Conservation (phyloP, 2,113 vertebrate genomes). For the Nymphicus hollandicus region DNA sequence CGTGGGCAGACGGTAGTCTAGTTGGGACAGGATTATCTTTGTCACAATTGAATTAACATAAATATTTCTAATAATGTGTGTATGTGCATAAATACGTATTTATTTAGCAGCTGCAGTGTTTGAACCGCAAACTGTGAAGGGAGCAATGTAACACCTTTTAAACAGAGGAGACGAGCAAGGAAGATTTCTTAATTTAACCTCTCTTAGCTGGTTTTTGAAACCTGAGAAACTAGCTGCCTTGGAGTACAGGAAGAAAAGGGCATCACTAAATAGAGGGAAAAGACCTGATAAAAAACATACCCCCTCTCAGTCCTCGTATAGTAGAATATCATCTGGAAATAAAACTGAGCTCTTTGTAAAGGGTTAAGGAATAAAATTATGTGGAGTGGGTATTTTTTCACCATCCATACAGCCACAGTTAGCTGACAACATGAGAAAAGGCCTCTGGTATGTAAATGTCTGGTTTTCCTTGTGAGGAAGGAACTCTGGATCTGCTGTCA, state of each 20-base stretch:
- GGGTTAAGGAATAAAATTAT: background rate
- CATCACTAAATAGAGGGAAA: background rate
- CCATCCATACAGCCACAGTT: background rate
- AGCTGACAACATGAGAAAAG: background rate
- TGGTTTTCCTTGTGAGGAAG: background rate
- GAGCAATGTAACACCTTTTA: background rate
- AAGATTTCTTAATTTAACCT: background rate
- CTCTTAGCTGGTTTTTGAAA: background rate
- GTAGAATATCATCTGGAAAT: background rate
- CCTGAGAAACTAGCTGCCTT: background rate
- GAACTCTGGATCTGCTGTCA: background rate
- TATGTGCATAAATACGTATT: background rate
- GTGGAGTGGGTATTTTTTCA: background rate
- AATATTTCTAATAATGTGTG: background rate
- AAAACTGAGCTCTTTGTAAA: background rate
- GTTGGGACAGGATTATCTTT: background rate
- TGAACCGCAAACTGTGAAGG: background rate
- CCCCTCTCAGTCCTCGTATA: background rate
- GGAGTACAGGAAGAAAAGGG: background rate
- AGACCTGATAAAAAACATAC: background rate
- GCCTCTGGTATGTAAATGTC: background rate
- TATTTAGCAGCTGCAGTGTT: background rate
- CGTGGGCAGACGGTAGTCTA: fast-evolving
- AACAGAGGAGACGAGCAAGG: background rate
- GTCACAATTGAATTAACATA: background rate